These are phyloP conservation scores for Ophion obscuratus DNA, from an alignment of 2,888 invertebrate genomes.

Conservation along the genomic window DNA sequence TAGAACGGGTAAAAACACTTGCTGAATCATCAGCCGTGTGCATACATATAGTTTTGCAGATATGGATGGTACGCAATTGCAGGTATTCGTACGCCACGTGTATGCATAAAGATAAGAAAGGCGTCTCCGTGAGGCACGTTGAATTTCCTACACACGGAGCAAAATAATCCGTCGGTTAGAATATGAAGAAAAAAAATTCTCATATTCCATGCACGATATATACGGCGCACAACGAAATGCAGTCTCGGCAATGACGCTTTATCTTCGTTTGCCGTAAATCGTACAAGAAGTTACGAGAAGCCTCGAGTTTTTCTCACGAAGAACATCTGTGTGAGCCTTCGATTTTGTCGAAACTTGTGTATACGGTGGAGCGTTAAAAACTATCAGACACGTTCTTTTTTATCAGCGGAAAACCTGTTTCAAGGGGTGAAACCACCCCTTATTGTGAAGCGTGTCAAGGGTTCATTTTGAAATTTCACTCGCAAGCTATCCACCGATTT, in stretches of 20 bases:
- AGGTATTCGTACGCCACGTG: conserved; percentile 45
- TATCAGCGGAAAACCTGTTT: too few species aligned
- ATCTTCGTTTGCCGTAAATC: conserved; percentile 61
- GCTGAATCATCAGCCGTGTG: conserved; percentile 42
- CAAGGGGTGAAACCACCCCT: too few species aligned
- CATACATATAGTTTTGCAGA: conserved; percentile 24
- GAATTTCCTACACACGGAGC: conserved; percentile 35
- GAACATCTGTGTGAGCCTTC: too few species aligned
- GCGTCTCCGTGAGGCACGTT: conserved; percentile 65
- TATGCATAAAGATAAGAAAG: conserved; percentile 75
- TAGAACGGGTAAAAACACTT: conserved; percentile 20
- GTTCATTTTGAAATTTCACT: too few species aligned
- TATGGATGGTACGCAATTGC: conserved; percentile 7
- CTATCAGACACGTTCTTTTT: too few species aligned
- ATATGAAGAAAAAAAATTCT: conserved; percentile 32
- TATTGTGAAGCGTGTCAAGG: too few species aligned
- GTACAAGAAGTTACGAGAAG: conserved; percentile 43
- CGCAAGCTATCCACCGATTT: too few species aligned
- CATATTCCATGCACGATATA: conserved; percentile 40
- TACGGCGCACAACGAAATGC: conserved; percentile 66
- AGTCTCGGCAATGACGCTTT: conserved; percentile 51
- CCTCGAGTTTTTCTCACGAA: conserved; percentile 9
- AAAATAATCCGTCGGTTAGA: conserved; percentile 60
- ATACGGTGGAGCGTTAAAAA: too few species aligned
- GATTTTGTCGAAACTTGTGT: too few species aligned